A percentile compares a stretch with the other conserved stretches of the same genome.
phyloP scores from a whole-genome alignment of 2,113 vertebrate genomes.

The Takifugu flavidus region DNA sequence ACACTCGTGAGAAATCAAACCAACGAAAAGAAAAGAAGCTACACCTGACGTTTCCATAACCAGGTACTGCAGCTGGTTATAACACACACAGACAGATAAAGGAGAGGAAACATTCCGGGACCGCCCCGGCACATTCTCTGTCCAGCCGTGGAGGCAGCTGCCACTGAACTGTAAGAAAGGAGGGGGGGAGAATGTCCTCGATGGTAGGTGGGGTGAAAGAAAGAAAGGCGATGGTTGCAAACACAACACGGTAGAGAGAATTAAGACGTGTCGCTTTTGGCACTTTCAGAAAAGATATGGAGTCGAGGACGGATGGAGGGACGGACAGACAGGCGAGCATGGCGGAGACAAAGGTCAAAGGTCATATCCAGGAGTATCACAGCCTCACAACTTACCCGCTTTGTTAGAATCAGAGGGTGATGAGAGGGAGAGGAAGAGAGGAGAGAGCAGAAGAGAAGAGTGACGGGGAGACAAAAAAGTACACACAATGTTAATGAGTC shows the following conservation, averaged over 20 bases:
- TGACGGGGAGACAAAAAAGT: conserved; percentile 92
- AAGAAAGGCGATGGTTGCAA: background rate
- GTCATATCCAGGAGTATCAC: conserved; percentile 77
- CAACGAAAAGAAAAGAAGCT: conserved; percentile 39
- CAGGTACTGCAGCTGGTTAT: conserved; percentile 72
- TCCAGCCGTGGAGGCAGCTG: conserved; percentile 72
- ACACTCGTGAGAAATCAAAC: conserved; percentile 68
- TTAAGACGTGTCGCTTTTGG: conserved; percentile 58
- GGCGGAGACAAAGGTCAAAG: conserved; percentile 78
- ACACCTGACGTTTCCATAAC: conserved; percentile 68
- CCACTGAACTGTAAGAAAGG: conserved; percentile 68
- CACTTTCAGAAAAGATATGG: conserved; percentile 13
- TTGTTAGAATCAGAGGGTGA: conserved; percentile 85
- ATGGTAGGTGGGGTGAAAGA: conserved; percentile 2
- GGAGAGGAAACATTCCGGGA: conserved; percentile 69
- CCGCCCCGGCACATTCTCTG: conserved; percentile 59
- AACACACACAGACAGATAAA: conserved; percentile 62
- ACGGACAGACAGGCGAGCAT: conserved; percentile 63
- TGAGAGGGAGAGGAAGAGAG: conserved; percentile 70
- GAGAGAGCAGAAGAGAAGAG: conserved; percentile 77
- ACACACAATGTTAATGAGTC: conserved; percentile 88
- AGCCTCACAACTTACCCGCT: conserved; percentile 87
- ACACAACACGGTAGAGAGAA: conserved; percentile 20
- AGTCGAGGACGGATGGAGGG: conserved; percentile 40
- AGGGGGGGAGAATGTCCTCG: conserved; percentile 39